Percentiles rank a stretch among this genome's conserved stretches.
These are phyloP conservation scores for Rutilus rutilus DNA, from an alignment of 2,113 vertebrate species.

Conservation along the genomic window DNA sequence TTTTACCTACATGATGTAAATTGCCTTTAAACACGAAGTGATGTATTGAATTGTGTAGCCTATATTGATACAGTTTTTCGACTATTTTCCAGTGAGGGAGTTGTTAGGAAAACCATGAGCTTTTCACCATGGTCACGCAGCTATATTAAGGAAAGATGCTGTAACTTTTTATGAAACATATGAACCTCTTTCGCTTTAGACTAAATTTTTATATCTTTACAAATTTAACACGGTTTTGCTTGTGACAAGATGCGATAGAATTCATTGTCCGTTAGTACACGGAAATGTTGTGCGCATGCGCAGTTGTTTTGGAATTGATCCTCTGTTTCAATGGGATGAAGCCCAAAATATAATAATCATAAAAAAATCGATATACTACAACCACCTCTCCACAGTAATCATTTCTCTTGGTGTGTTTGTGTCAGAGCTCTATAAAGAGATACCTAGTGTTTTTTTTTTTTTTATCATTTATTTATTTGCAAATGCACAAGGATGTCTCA, in stretches of 20 bases:
- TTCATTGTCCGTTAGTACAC: neutral
- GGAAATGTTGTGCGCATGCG: constrained; percentile 10
- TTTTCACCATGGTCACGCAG: neutral
- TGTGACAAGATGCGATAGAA: neutral
- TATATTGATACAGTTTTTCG: neutral
- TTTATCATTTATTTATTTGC: neutral
- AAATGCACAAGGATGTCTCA: neutral
- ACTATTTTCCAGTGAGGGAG: neutral
- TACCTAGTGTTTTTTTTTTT: neutral
- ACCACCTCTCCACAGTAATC: neutral
- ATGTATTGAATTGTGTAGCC: neutral
- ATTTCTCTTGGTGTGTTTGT: neutral
- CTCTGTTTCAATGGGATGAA: neutral
- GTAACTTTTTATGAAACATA: no score
- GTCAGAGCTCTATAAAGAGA: constrained; percentile 17
- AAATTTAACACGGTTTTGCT: neutral
- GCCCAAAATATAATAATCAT: neutral
- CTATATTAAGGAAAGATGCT: neutral
- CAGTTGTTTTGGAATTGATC: neutral
- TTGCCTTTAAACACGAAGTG: neutral
- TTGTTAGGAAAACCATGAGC: neutral
- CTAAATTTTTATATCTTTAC: neutral
- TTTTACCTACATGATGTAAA: neutral
- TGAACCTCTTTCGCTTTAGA: no score
- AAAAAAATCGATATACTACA: constrained; percentile 4